Conservation (phyloP, 2,113 vertebrate species). For the Lophochroa leadbeateri region DNA sequence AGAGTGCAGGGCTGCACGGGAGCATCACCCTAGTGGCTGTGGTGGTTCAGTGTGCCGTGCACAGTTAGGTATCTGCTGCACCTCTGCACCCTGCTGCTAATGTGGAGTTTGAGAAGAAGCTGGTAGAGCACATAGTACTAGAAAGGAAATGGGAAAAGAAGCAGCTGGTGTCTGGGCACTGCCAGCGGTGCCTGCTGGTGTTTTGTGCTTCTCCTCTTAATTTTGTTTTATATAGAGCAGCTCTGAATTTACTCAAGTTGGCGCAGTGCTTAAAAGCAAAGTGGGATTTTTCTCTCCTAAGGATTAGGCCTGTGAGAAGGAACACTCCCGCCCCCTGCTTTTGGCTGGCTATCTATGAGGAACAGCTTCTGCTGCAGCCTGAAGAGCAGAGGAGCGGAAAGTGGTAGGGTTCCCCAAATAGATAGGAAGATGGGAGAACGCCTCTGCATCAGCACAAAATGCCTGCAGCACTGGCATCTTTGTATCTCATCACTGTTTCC, state of each 20-base stretch:
- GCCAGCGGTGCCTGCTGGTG: neutral
- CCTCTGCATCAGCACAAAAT: neutral
- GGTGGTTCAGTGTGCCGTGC: rapidly evolving
- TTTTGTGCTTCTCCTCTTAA: neutral
- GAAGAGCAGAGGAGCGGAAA: neutral
- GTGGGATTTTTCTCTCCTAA: neutral
- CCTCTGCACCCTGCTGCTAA: neutral
- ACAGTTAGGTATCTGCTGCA: neutral
- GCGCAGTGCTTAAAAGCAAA: neutral
- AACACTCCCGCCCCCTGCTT: neutral
- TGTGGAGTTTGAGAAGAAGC: neutral
- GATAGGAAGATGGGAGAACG: neutral
- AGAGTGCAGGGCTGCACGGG: neutral
- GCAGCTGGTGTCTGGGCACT: neutral
- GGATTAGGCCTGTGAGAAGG: neutral
- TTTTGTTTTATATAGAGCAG: neutral
- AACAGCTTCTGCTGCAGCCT: neutral
- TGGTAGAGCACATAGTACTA: neutral
- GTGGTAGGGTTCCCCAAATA: neutral
- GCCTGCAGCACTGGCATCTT: neutral
- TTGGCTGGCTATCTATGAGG: neutral
- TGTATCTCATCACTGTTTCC: neutral
- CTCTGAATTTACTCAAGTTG: neutral
- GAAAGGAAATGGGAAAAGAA: slow-evolving; percentile 26
- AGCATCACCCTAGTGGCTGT: rapidly evolving